Evolutionary conservation across 2,888 invertebrate genomes (phyloP).

Genomic region (Agrochola circellaris): DNA sequence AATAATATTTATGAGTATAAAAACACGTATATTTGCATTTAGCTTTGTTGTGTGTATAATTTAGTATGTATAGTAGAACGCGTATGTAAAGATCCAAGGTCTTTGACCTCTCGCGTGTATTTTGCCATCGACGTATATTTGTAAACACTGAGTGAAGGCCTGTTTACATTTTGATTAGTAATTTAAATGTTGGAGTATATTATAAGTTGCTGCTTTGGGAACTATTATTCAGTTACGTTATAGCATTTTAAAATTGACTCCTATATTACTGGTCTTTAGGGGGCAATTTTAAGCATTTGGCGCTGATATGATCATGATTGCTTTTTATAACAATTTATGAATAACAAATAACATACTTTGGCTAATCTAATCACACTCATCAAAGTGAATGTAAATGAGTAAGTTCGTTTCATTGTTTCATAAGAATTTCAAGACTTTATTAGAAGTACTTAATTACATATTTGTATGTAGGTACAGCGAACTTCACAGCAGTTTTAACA

Average conservation of each 20-base stretch:
- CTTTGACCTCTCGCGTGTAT: slow-evolving; percentile 74
- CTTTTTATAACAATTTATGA: slow-evolving; percentile 4
- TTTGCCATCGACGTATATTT: slow-evolving; percentile 72
- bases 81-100: slow-evolving; percentile 71
- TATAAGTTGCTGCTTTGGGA: neutral
- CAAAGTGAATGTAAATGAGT: slow-evolving; percentile 20
- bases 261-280: neutral
- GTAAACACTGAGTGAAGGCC: slow-evolving; percentile 71
- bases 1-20: slow-evolving; percentile 52
- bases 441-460: slow-evolving; percentile 9
- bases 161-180: slow-evolving; percentile 52
- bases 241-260: neutral
- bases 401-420: slow-evolving; percentile 38
- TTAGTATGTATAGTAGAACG: slow-evolving; percentile 41
- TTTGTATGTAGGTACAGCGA: neutral
- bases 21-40: slow-evolving; percentile 63
- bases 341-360: neutral
- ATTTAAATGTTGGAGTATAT: slow-evolving; percentile 39
- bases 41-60: slow-evolving; percentile 46
- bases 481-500: neutral
- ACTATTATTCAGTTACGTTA: slow-evolving; percentile 15
- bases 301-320: neutral
- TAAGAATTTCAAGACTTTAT: slow-evolving; percentile 33
- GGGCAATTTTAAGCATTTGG: neutral
- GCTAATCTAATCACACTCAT: slow-evolving; percentile 21